These are phyloP conservation scores for Numenius arquata DNA, from an alignment of 2,113 vertebrate genomes.

Conservation along the genomic window DNA sequence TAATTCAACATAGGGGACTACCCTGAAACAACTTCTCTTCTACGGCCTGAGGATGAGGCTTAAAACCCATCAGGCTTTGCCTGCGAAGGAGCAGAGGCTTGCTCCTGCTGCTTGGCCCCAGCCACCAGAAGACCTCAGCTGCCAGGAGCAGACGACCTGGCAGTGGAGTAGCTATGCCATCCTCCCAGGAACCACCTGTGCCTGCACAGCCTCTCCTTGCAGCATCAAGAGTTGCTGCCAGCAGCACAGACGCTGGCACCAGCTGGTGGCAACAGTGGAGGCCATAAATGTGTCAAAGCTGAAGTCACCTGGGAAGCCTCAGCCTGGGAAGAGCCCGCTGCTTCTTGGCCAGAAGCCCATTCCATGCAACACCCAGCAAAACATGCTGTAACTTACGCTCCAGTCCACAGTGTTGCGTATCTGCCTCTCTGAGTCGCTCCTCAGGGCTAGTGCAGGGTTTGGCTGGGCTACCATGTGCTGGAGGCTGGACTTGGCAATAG, in stretches of 20 bases:
- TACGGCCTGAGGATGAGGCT: not conserved
- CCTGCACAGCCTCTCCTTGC: not conserved
- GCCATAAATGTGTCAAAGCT: constrained; percentile 5
- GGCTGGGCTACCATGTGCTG: constrained; percentile 85
- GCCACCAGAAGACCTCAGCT: not conserved
- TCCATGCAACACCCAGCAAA: not conserved
- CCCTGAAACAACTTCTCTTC: not conserved
- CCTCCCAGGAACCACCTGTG: not conserved
- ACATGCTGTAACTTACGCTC: constrained; percentile 80
- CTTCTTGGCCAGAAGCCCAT: not conserved
- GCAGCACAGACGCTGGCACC: constrained; percentile 21
- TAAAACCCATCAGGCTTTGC: not conserved
- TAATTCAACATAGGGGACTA: not conserved
- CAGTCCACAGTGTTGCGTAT: constrained; percentile 89
- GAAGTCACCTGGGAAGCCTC: constrained; percentile 11
- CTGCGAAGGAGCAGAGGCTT: not conserved
- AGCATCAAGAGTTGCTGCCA: not conserved
- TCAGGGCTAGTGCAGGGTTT: constrained; percentile 68
- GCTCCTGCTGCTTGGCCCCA: not conserved
- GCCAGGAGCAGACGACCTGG: not conserved
- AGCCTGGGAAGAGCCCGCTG: not conserved
- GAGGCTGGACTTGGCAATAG: constrained; percentile 90
- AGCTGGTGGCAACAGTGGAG: not conserved
- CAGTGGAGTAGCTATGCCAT: not conserved
- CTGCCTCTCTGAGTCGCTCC: constrained; percentile 78